Conservation (phyloP, 2,888 invertebrate species). For the Alsophila aescularia region DNA sequence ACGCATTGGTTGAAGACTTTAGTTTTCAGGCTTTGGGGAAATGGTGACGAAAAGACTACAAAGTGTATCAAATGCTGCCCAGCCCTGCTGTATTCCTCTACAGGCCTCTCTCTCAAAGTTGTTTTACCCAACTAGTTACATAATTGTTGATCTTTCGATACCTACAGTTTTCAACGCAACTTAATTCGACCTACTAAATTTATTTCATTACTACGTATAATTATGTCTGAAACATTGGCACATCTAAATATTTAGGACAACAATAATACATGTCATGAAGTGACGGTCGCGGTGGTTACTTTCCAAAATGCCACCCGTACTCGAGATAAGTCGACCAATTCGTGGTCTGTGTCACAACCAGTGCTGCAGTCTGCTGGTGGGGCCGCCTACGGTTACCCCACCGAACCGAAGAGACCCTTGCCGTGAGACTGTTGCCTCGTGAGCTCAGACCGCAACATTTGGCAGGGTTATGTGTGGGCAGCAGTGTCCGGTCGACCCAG, state of each 20-base stretch:
- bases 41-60: too few species aligned
- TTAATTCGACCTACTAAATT: too few species aligned
- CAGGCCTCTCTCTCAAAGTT: too few species aligned
- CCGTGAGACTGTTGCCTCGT: slow-evolving; percentile 39
- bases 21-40: too few species aligned
- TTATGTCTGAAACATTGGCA: slow-evolving; percentile 1
- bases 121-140: too few species aligned
- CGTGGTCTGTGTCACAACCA: slow-evolving; percentile 28
- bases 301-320: slow-evolving; percentile 44
- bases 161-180: too few species aligned
- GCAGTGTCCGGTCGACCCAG: slow-evolving; percentile 77
- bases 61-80: too few species aligned
- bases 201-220: too few species aligned
- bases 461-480: slow-evolving; percentile 49
- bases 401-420: slow-evolving; percentile 53
- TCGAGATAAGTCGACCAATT: slow-evolving; percentile 34
- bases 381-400: slow-evolving; percentile 50
- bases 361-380: slow-evolving; percentile 23
- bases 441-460: slow-evolving; percentile 46
- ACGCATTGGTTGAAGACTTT: too few species aligned
- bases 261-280: slow-evolving; percentile 16
- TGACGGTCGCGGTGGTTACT: slow-evolving; percentile 34
- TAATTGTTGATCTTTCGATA: too few species aligned
- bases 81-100: too few species aligned
- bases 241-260: slow-evolving; percentile 8